Evolutionary conservation across 2,113 vertebrate genomes (phyloP), one percentile per base, ranked within the genome.

Genomic region (Notarius quadriscutis): DNA sequence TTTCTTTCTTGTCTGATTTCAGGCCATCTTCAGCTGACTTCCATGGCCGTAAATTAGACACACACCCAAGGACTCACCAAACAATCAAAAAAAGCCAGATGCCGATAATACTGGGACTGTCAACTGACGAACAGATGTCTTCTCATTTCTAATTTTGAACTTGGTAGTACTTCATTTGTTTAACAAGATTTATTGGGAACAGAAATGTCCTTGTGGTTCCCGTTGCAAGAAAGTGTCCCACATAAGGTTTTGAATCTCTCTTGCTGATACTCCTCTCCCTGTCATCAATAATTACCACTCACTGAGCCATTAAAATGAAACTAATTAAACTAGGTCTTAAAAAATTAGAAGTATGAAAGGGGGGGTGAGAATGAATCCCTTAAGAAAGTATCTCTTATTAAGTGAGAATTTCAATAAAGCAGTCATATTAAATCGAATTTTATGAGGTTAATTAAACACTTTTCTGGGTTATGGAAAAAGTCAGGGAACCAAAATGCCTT

Each of bases 31-130:
- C 81, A 78, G 62, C 57, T 41, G 71, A 86, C 55, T 63, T 60
- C 89, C 85, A 86, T 81, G 86, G 86, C 57, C 72, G 83, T 81
- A 58, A 88, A 88, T 74, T 82, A 84, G 58, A 89, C 63, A 50
- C 81, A 89, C 84, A 88, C 72, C 84, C 79, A 84, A 22, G 17
- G 78, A 51, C 27, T 72, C 67, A 41, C 55, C 74, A 90, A 83
- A 81, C 87, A 88, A 88, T 85, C 84, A 92, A 80, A 81, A 84
- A n/a, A 51, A 89, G 83, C 91, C 67, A 78, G 83, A 85, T 22
- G 65, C 55, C 11, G 65, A 86, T 83, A 87, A 85, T 67, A 85
- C 27, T 22, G 15, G 3, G 62, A 80, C 84, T 86, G 71, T 69
- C 84, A 69, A 84, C 84, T 58, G 53, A 85, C 41, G 86, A 87